Conservation (phyloP, 2,888 invertebrate genomes). For the Gonocerus acuteangulatus region DNA sequence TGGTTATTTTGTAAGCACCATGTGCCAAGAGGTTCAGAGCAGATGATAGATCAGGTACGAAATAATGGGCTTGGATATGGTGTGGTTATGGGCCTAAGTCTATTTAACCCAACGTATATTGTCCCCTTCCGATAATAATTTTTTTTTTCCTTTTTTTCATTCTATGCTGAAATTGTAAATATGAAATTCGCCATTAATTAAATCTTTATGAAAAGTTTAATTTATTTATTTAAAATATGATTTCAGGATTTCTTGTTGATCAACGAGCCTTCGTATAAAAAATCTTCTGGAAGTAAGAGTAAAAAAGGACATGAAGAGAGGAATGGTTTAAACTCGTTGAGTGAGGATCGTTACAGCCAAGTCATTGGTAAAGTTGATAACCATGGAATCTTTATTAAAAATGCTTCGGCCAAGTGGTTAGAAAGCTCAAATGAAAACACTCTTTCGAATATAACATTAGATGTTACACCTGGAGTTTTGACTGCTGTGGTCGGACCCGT, state of each 20-base stretch:
- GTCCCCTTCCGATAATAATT: too few species aligned
- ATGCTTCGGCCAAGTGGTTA: slow-evolving; percentile 48
- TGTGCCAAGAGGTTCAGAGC: too few species aligned
- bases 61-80: too few species aligned
- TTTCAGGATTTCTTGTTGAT: slow-evolving; percentile 8
- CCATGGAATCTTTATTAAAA: slow-evolving; percentile 45
- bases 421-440: slow-evolving; percentile 47
- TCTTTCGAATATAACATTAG: slow-evolving; percentile 49
- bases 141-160: too few species aligned
- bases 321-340: background rate
- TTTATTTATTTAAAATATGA: too few species aligned
- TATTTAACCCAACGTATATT: too few species aligned
- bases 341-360: background rate
- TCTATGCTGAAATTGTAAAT: too few species aligned
- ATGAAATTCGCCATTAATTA: too few species aligned
- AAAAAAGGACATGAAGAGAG: background rate
- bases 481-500: slow-evolving; percentile 67
- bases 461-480: slow-evolving; percentile 52
- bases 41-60: too few species aligned
- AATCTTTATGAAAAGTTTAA: too few species aligned
- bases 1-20: too few species aligned
- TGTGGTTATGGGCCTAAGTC: too few species aligned
- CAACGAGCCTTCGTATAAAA: background rate
- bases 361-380: slow-evolving; percentile 8
- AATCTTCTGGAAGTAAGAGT: background rate